These are phyloP conservation scores for Autographa pulchrina DNA, from an alignment of 2,888 invertebrate genomes.

Conservation along the genomic window DNA sequence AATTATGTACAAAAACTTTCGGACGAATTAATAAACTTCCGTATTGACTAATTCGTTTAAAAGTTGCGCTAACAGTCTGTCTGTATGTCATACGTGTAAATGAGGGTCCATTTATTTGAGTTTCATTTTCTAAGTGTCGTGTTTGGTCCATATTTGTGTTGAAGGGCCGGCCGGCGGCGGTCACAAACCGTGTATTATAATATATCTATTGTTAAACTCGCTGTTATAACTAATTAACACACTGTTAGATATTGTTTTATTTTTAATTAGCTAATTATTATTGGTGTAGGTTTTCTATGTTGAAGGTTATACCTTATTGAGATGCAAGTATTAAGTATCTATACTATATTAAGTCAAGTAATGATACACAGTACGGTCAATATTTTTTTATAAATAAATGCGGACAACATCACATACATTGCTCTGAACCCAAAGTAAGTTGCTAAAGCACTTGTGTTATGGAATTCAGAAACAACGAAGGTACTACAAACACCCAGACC, in stretches of 20 bases:
- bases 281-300: not conserved
- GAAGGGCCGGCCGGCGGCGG: slow-evolving; percentile 39
- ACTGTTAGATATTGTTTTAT: slow-evolving; percentile 18
- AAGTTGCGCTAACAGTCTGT: not conserved
- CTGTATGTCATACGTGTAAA: slow-evolving; percentile 66
- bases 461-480: too few relatives aligned
- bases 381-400: too few relatives aligned
- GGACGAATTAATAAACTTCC: too few relatives aligned
- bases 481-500: too few relatives aligned
- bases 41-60: not conserved
- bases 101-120: slow-evolving; percentile 77
- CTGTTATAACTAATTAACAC: slow-evolving; percentile 40
- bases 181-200: slow-evolving; percentile 23
- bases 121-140: slow-evolving; percentile 75
- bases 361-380: too few relatives aligned
- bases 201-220: slow-evolving; percentile 19
- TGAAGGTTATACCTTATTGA: too few relatives aligned
- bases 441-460: too few relatives aligned
- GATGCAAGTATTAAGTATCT: too few relatives aligned
- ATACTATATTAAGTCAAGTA: too few relatives aligned
- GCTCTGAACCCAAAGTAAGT: too few relatives aligned
- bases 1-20: too few relatives aligned
- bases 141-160: slow-evolving; percentile 60
- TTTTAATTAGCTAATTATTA: not conserved
- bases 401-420: too few relatives aligned